Percentiles rank a stretch among this genome's conserved stretches.
phyloP scores from a whole-genome alignment of 64 coral and sea anemone genomes.

The Astreopora myriophthalma region DNA sequence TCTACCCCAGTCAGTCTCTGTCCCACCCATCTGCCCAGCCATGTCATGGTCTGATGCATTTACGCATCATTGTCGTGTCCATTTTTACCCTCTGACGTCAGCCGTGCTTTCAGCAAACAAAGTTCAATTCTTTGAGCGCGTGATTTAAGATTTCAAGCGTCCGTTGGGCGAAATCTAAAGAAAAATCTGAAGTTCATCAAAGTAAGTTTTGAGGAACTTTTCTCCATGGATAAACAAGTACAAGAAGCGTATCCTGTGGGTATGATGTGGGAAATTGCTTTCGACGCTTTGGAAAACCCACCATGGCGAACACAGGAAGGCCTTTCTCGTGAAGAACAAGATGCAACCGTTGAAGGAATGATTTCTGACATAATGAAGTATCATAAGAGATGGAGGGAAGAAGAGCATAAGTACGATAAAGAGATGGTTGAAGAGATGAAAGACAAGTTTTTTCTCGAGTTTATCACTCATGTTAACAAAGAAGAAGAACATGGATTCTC shows the following conservation, averaged over 20 bases:
- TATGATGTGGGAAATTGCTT: not conserved
- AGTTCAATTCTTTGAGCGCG: not conserved
- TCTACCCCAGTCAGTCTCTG: too few species aligned
- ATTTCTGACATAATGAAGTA: not conserved
- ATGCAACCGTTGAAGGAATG: not conserved
- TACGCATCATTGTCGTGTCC: not conserved
- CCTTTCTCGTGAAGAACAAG: not conserved
- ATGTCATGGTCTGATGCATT: not conserved
- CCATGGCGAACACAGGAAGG: not conserved
- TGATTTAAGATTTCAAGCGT: not conserved
- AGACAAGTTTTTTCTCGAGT: slow-evolving; percentile 1
- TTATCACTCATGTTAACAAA: slow-evolving; percentile 66
- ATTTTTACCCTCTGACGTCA: not conserved
- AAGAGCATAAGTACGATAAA: not conserved
- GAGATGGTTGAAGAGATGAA: not conserved
- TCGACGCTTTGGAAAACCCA: not conserved
- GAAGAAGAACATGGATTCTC: slow-evolving; percentile 75
- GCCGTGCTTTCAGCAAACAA: not conserved
- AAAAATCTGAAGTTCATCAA: too few species aligned
- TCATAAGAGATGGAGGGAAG: not conserved
- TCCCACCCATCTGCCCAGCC: too few species aligned
- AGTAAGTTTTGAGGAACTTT: not conserved
- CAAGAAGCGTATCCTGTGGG: not conserved
- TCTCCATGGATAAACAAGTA: not conserved
- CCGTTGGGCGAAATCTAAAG: not conserved